Conservation (phyloP, 1,140 invertebrate genomes). For the Camponotus floridanus region DNA sequence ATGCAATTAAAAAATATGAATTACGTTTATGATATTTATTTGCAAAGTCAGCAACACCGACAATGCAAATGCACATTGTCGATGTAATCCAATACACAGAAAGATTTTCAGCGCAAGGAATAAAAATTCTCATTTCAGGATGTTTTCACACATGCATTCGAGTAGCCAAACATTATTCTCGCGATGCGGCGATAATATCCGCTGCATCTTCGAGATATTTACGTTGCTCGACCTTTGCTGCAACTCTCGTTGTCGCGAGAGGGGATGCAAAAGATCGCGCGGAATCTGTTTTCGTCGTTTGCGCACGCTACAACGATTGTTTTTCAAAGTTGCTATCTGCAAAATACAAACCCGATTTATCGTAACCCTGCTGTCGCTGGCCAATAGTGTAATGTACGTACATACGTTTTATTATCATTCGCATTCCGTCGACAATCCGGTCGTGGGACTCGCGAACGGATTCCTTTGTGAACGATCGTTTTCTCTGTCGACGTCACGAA, state of each 20-base stretch:
- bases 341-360: conserved; percentile 50
- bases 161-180: not conserved
- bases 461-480: conserved; percentile 40
- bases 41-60: conserved; percentile 13
- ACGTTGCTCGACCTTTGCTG: conserved; percentile 5
- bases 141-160: not conserved
- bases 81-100: not conserved
- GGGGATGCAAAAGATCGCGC: not conserved
- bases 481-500: not conserved
- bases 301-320: conserved; percentile 45
- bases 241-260: not conserved
- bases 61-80: conserved; percentile 37
- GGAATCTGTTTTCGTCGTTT: conserved; percentile 54
- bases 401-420: conserved; percentile 56
- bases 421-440: conserved; percentile 46
- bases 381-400: not conserved
- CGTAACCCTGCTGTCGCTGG: conserved; percentile 5
- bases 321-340: conserved; percentile 41
- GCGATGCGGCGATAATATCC: conserved; percentile 21
- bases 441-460: conserved; percentile 23
- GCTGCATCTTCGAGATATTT: conserved; percentile 48
- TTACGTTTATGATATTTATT: conserved; percentile 14
- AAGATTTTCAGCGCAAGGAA: not conserved
- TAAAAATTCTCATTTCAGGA: too few relatives aligned
- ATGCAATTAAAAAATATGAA: conserved; percentile 16